Evolutionary conservation across 2,113 vertebrate species (phyloP).

Genomic region (Vidua chalybeata): DNA sequence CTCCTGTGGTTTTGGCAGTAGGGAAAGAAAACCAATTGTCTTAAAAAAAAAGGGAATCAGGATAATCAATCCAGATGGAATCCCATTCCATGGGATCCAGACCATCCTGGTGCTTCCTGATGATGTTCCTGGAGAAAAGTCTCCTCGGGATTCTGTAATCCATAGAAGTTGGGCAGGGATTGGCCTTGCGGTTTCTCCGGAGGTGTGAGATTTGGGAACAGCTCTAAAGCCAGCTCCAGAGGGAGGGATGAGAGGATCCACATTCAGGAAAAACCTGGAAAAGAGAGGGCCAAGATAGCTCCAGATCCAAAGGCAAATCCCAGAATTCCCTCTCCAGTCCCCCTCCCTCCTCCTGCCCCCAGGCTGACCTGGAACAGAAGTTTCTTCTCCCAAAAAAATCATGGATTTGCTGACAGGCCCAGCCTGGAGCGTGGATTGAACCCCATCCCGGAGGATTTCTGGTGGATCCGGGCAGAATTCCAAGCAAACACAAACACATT

Average conservation of each 20-base stretch:
- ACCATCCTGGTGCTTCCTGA: rapidly evolving
- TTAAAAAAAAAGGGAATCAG: background rate
- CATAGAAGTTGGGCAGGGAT: background rate
- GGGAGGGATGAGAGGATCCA: background rate
- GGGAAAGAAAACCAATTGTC: background rate
- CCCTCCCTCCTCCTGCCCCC: background rate
- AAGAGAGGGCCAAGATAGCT: background rate
- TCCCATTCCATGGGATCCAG: background rate
- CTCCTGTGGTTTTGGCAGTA: background rate
- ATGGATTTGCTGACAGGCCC: slow-evolving; percentile 13
- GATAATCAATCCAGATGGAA: background rate
- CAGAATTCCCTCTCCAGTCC: background rate
- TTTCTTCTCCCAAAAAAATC: background rate
- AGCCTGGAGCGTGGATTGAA: background rate
- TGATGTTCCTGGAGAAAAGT: background rate
- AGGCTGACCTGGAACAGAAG: background rate
- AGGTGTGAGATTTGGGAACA: background rate
- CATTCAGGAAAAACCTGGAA: background rate
- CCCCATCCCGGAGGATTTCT: slow-evolving; percentile 12
- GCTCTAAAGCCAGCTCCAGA: rapidly evolving
- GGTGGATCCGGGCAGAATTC: background rate
- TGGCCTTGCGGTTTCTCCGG: rapidly evolving
- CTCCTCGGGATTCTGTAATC: background rate
- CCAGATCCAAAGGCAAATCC: background rate
- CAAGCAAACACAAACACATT: background rate